Percentiles rank a stretch among this genome's conserved stretches.
These are phyloP conservation scores for Napeogenes sylphis DNA, from an alignment of 2,888 invertebrate genomes.

Conservation along the genomic window DNA sequence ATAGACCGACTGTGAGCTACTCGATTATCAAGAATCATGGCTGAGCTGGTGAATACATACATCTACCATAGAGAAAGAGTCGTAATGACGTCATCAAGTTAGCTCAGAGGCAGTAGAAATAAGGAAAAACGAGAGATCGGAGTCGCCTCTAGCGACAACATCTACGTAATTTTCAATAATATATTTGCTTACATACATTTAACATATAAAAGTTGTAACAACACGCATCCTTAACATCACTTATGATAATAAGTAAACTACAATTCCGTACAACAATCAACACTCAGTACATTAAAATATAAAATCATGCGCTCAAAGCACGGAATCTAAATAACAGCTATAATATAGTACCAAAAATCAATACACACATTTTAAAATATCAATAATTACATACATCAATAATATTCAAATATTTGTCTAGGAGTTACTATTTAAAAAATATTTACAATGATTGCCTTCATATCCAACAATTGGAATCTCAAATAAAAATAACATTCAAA, in stretches of 20 bases:
- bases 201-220: slow-evolving; percentile 45
- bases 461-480: slow-evolving; percentile 51
- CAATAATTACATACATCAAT: slow-evolving; percentile 46
- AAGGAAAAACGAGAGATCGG: slow-evolving; percentile 34
- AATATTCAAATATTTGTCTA: slow-evolving; percentile 30
- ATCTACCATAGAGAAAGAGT: slow-evolving; percentile 18
- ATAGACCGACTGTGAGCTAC: slow-evolving; percentile 32
- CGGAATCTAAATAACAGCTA: slow-evolving; percentile 58
- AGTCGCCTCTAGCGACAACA: slow-evolving; percentile 32
- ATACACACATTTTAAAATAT: slow-evolving; percentile 39
- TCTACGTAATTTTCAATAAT: slow-evolving; percentile 29
- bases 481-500: slow-evolving; percentile 47
- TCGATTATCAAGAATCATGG: slow-evolving; percentile 26
- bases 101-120: slow-evolving; percentile 29
- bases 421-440: slow-evolving; percentile 10
- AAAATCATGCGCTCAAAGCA: slow-evolving; percentile 72
- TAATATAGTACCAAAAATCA: slow-evolving; percentile 47
- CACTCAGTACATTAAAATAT: slow-evolving; percentile 59
- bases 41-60: slow-evolving; percentile 26
- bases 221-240: slow-evolving; percentile 44
- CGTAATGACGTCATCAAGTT: slow-evolving; percentile 28
- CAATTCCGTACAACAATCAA: slow-evolving; percentile 63
- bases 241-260: slow-evolving; percentile 48
- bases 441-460: slow-evolving; percentile 39
- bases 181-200: slow-evolving; percentile 34